Evolutionary conservation across 2,113 vertebrate genomes (phyloP).

Genomic region (Thymallus thymallus): DNA sequence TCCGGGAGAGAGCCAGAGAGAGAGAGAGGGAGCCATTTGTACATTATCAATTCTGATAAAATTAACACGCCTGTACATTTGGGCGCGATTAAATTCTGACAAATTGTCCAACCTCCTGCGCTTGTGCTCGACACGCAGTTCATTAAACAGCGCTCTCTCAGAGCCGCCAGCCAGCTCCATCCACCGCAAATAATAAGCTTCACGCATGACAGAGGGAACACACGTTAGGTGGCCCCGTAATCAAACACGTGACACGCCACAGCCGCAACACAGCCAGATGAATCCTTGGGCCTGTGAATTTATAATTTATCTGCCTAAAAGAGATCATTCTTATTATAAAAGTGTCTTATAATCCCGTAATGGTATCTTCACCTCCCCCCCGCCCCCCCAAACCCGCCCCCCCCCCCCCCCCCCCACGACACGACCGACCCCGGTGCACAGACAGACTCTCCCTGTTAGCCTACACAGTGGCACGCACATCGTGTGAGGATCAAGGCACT

Average conservation of each 20-base stretch:
- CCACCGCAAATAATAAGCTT: conserved; percentile 38
- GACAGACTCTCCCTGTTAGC: background rate
- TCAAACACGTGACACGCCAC: conserved; percentile 5
- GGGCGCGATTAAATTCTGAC: conserved; percentile 54
- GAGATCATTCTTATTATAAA: conserved; percentile 2
- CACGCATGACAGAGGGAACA: conserved; percentile 17
- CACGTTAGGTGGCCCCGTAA: background rate
- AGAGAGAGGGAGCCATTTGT: conserved; percentile 23
- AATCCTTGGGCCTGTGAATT: background rate
- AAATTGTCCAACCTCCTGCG: conserved; percentile 48
- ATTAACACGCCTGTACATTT: conserved; percentile 47
- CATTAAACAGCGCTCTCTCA: conserved; percentile 39
- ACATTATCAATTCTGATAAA: conserved; percentile 53
- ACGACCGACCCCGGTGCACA: background rate
- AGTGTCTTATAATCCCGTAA: background rate
- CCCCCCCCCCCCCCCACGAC: too few relatives aligned
- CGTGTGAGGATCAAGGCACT: conserved; percentile 11
- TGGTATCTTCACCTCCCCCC: too few relatives aligned
- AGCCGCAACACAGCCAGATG: background rate
- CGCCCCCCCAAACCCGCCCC: too few relatives aligned
- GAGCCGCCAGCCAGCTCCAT: conserved; percentile 13
- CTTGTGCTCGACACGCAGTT: conserved; percentile 40
- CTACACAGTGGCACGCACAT: background rate
- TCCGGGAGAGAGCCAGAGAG: conserved; percentile 12
- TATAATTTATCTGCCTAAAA: background rate